These are phyloP conservation scores for Myiotriccus ornatus DNA, from an alignment of 2,797 vertebrate species.

Conservation along the genomic window DNA sequence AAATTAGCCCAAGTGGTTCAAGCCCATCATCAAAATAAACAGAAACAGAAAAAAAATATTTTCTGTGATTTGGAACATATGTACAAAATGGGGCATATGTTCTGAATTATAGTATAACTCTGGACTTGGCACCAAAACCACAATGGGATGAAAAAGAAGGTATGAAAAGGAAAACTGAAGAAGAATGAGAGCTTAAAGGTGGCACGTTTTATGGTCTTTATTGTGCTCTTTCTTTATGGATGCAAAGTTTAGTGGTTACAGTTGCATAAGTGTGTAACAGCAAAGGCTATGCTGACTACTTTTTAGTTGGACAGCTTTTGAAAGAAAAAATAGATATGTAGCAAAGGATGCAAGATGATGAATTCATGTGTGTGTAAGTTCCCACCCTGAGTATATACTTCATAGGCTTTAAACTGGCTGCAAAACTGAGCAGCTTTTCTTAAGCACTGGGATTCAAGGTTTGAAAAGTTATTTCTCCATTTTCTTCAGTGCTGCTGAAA, in stretches of 20 bases:
- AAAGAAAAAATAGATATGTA: background rate
- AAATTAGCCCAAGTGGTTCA: background rate
- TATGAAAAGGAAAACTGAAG: background rate
- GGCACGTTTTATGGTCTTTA: background rate
- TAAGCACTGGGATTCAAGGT: background rate
- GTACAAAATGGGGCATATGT: background rate
- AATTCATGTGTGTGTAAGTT: background rate
- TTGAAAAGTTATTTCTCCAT: background rate
- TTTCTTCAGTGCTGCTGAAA: background rate
- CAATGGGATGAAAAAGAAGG: accelerated
- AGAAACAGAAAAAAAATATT: background rate
- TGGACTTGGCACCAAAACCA: background rate
- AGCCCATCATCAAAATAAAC: background rate
- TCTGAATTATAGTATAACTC: background rate
- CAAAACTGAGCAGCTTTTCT: background rate
- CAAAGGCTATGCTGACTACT: background rate
- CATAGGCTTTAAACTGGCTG: background rate
- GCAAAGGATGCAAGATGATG: background rate
- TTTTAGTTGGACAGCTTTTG: background rate
- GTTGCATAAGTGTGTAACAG: background rate
- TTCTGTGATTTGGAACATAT: background rate
- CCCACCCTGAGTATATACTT: background rate
- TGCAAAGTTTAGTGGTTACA: background rate
- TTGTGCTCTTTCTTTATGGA: background rate
- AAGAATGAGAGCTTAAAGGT: background rate